These are phyloP conservation scores for Brachionus rubens DNA, from an alignment of 1,140 invertebrate species.

Conservation along the genomic window DNA sequence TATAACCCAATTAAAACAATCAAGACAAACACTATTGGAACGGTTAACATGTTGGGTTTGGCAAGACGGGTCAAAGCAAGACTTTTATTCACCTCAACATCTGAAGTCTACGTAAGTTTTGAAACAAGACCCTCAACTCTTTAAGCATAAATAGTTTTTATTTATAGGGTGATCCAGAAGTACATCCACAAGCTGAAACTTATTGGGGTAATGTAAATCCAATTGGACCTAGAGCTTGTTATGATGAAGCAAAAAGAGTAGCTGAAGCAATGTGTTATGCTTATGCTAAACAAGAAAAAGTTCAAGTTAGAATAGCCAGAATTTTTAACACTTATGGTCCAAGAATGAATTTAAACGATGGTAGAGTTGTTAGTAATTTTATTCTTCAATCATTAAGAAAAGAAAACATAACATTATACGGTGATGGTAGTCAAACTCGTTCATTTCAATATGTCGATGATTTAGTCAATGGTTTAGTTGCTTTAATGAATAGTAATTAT, in stretches of 20 bases:
- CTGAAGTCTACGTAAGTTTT: too few species aligned
- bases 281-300: constrained; percentile 75
- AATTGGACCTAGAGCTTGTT: constrained; percentile 89
- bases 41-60: constrained; percentile 92
- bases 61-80: constrained; percentile 88
- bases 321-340: constrained; percentile 99
- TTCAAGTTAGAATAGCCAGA: constrained; percentile 87
- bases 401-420: constrained; percentile 92
- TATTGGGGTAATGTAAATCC: constrained; percentile 99
- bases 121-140: too few species aligned
- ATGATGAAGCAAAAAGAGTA: constrained; percentile 96
- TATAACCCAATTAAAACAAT: constrained; percentile 99
- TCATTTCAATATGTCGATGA: constrained; percentile 98
- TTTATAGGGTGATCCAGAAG: constrained; percentile 94
- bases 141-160: too few species aligned
- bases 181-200: constrained; percentile 78
- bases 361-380: constrained; percentile 96
- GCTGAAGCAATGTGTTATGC: constrained; percentile 94
- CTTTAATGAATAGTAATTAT: constrained; percentile 90
- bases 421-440: constrained; percentile 88
- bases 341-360: constrained; percentile 98
- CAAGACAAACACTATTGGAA: constrained; percentile 98
- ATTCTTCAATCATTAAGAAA: constrained; percentile 92
- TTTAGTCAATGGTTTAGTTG: constrained; percentile 87
- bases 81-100: constrained; percentile 93